Evolutionary conservation across 1,140 invertebrate genomes (phyloP), one percentile per base, ranked within the genome.

Genomic region (Bombyx mandarina): DNA sequence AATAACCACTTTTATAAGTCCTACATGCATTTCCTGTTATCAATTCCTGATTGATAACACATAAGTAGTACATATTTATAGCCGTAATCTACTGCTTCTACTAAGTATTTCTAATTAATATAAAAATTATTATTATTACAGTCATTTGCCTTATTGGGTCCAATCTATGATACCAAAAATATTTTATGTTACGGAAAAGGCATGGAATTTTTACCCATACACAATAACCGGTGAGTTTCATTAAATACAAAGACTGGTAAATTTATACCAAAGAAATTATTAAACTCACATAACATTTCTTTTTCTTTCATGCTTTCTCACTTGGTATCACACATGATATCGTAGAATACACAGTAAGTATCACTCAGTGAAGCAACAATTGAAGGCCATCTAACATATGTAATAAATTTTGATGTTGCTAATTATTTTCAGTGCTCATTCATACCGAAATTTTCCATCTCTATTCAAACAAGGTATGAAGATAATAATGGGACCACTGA

Each of bases 201-300:
- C 96, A 10, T 98, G 96, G 96, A 98, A 98, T 85, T 97, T 95
- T 88, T 98, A 97, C 89, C 96, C 96, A 50, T 97, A 92, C 77
- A 98, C 96, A 44, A 93, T 95, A 50, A 97, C 96, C 90, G 94
- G 94, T 94, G 89, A 76, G 49, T 54, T 52, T 47, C 0, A 59
- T 57, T 51, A 44, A 53, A 45, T 52, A n/a, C 52, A 2, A 5
- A 35, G 4, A 35, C 52, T 35, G n/a, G 6, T 51, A 56, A 49
- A 52, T 35, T 52, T 53, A 47, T 51, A 47, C 44, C 54, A 6
- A 3, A 51, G 10, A 51, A 8, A 56, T 64, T 55, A 52, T 60
- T 44, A 48, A 56, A 54, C 57, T 54, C 7, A 18, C 48, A 52
- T 55, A 47, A 62, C 56, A 47, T 64, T 57, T 56, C 53, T 51